phyloP scores from a whole-genome alignment of 2,113 vertebrate species.

The Megaptera novaeangliae region DNA sequence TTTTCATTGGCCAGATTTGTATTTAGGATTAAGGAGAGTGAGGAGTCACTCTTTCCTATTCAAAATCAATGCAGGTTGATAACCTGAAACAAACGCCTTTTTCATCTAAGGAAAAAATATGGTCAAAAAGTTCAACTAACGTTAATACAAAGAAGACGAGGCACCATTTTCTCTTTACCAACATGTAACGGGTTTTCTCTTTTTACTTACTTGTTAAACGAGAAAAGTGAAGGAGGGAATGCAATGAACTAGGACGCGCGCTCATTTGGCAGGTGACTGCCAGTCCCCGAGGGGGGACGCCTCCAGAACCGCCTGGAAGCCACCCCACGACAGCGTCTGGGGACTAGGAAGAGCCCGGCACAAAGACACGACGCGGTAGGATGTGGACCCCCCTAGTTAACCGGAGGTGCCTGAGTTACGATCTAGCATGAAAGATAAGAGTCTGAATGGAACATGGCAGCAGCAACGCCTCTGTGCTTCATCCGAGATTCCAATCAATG shows the following conservation, averaged over 20 bases:
- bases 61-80: neutral
- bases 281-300: neutral
- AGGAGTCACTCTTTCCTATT: neutral
- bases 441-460: too few species aligned
- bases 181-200: neutral
- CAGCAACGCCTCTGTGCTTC: neutral
- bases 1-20: neutral
- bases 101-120: neutral
- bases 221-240: neutral
- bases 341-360: neutral
- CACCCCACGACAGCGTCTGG: neutral
- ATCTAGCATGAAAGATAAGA: neutral
- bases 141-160: neutral
- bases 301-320: neutral
- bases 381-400: neutral
- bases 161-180: neutral
- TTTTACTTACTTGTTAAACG: neutral
- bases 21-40: neutral
- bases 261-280: neutral
- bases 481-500: neutral
- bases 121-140: neutral
- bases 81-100: neutral
- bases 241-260: neutral
- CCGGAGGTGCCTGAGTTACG: neutral
- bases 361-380: neutral